These are phyloP conservation scores for Parazoanthus atlanticus DNA, from an alignment of 92 coral and sea anemone genomes.

Conservation along the genomic window DNA sequence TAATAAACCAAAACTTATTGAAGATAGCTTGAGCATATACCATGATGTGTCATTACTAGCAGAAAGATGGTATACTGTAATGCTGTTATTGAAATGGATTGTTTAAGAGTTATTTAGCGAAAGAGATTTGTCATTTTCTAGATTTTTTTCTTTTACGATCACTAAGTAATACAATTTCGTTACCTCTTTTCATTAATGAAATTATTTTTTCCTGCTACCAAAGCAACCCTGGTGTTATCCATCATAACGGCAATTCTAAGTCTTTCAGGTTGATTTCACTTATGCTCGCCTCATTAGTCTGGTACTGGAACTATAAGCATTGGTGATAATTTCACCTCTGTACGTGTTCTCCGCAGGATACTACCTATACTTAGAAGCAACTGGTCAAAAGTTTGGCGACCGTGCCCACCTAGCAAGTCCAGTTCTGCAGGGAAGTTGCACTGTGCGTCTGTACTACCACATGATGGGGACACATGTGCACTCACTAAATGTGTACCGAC, in stretches of 20 bases:
- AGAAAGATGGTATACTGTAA: not conserved
- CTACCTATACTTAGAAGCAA: constrained; percentile 82
- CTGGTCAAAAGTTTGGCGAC: constrained; percentile 82
- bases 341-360: constrained; percentile 61
- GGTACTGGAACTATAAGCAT: not conserved
- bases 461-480: constrained; percentile 89
- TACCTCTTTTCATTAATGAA: not conserved
- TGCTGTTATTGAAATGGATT: not conserved
- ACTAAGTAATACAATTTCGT: not conserved
- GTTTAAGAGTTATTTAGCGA: not conserved
- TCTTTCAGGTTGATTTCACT: too few species aligned
- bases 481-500: constrained; percentile 77
- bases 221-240: too few species aligned
- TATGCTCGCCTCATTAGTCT: too few species aligned
- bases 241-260: too few species aligned
- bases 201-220: too few species aligned
- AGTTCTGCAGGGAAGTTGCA: constrained; percentile 78
- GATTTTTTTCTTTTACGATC: too few species aligned
- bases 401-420: constrained; percentile 91
- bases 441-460: constrained; percentile 91
- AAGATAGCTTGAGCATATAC: too few species aligned
- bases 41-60: too few species aligned
- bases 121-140: not conserved
- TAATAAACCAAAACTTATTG: too few species aligned
- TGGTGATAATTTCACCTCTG: not conserved